phyloP scores from a whole-genome alignment of 2,797 vertebrate species.

The Gephyroberyx darwinii region DNA sequence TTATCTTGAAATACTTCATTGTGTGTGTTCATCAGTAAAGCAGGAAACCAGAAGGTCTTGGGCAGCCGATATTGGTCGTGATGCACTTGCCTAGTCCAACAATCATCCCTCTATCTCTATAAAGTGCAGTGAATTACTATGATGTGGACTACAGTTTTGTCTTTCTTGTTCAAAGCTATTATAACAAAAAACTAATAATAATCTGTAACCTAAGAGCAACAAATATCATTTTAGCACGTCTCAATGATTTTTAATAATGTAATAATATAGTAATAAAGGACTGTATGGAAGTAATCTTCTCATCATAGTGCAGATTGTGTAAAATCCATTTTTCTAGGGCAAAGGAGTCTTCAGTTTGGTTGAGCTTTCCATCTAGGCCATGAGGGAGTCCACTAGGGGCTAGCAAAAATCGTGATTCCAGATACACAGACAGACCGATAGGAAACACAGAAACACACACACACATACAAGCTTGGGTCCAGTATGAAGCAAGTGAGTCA shows the following conservation, averaged over 20 bases:
- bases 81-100: no score
- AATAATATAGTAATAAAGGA: not conserved
- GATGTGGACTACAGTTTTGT: no score
- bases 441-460: not conserved
- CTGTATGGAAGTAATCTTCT: constrained; percentile 18
- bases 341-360: constrained; percentile 60
- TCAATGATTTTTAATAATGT: not conserved
- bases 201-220: no score
- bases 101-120: no score
- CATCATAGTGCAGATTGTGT: constrained; percentile 23
- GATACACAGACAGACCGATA: constrained; percentile 30
- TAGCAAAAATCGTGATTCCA: constrained; percentile 62
- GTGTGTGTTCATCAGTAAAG: no score
- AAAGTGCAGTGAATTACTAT: no score
- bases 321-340: constrained; percentile 66
- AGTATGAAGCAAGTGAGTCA: constrained; percentile 64
- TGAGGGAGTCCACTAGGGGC: constrained; percentile 66
- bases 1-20: no score
- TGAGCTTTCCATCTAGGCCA: constrained; percentile 67
- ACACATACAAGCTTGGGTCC: constrained; percentile 49
- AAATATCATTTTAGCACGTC: not conserved
- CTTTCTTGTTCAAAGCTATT: no score
- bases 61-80: no score
- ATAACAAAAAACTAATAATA: no score
- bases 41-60: no score